These are phyloP conservation scores for Microctonus hyperodae DNA, from an alignment of 2,888 invertebrate species.

Conservation along the genomic window DNA sequence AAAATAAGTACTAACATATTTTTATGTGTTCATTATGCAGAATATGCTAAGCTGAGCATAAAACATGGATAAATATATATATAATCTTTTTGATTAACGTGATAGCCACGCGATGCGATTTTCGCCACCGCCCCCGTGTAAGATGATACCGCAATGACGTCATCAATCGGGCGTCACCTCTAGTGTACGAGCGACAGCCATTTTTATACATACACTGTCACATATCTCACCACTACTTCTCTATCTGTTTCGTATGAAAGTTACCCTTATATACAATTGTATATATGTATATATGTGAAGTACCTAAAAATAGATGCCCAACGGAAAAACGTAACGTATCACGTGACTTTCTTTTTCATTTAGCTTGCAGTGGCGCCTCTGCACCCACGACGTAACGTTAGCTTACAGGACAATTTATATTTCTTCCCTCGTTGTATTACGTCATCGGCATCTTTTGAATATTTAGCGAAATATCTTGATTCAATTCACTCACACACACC, in stretches of 20 bases:
- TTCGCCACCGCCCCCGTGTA: not conserved
- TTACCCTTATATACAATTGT: no score
- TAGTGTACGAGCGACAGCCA: constrained; percentile 11
- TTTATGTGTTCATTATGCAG: no score
- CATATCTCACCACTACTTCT: no score
- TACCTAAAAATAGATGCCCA: constrained; percentile 24
- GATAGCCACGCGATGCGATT: no score
- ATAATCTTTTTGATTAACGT: no score
- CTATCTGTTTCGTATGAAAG: not conserved
- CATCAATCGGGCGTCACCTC: not conserved
- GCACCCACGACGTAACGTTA: not conserved
- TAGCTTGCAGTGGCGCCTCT: not conserved
- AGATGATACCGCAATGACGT: constrained; percentile 22
- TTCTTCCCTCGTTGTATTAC: not conserved
- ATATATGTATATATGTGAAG: no score
- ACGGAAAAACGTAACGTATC: constrained; percentile 22
- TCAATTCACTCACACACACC: not conserved
- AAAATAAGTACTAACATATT: no score
- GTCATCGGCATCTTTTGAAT: constrained; percentile 19
- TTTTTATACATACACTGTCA: no score
- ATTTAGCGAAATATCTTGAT: not conserved
- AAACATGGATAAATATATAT: no score
- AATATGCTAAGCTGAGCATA: no score
- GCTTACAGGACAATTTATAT: not conserved
- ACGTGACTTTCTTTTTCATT: constrained; percentile 13